phyloP scores from a whole-genome alignment of 1,140 invertebrate species.

The Dendroctonus valens region DNA sequence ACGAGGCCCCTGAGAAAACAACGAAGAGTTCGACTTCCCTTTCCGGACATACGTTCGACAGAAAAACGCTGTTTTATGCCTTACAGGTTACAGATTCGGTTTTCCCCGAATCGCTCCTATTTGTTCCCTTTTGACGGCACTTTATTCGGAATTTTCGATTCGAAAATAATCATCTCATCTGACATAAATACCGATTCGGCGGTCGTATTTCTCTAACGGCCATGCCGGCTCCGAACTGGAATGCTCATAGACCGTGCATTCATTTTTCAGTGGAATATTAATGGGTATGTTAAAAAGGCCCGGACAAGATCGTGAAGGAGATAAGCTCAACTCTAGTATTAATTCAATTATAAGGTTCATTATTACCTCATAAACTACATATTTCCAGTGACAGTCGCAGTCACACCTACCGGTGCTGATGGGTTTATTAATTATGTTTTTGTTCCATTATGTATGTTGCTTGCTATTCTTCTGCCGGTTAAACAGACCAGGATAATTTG shows the following conservation, averaged over 20 bases:
- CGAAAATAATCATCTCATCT: conserved; percentile 1
- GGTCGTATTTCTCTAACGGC: not conserved
- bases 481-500: too few relatives aligned
- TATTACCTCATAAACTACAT: conserved; percentile 23
- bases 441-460: not conserved
- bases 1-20: conserved; percentile 28
- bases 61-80: conserved; percentile 12
- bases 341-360: conserved; percentile 30
- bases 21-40: conserved; percentile 17
- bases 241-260: not conserved
- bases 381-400: conserved; percentile 9
- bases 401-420: conserved; percentile 16
- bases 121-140: not conserved
- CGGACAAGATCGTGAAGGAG: conserved; percentile 17
- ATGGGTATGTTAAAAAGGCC: conserved; percentile 24
- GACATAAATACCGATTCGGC: not conserved
- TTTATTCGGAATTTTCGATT: conserved; percentile 5
- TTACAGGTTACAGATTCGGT: conserved; percentile 13
- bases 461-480: not conserved
- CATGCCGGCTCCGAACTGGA: not conserved
- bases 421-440: conserved; percentile 24
- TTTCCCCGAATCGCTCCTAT: not conserved
- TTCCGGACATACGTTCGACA: conserved; percentile 10
- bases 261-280: conserved; percentile 19
- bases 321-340: conserved; percentile 19